Evolutionary conservation across 2,797 vertebrate species (phyloP).

Genomic region (Crenichthys baileyi): DNA sequence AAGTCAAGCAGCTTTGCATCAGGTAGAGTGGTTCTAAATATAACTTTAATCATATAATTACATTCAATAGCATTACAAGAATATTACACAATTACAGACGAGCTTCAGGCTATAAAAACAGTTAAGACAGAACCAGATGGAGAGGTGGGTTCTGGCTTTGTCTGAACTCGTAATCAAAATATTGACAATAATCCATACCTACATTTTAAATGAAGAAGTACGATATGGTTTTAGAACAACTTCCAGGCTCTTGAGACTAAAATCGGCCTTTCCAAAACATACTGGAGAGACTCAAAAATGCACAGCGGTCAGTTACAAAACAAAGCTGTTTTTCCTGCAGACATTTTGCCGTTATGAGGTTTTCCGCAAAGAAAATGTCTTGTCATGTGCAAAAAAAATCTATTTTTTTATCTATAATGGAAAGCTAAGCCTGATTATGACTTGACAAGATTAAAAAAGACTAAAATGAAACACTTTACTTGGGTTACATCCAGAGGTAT

Average conservation of each 20-base stretch:
- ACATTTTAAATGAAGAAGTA: slow-evolving; percentile 35
- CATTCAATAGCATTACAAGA: neutral
- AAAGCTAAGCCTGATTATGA: neutral
- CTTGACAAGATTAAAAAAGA: neutral
- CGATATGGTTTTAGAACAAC: slow-evolving; percentile 8
- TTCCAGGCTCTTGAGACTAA: slow-evolving; percentile 7
- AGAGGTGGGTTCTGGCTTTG: neutral
- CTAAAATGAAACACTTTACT: neutral
- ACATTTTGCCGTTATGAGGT: slow-evolving; percentile 16
- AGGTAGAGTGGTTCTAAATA: neutral
- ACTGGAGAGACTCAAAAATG: slow-evolving; percentile 29
- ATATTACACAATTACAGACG: neutral
- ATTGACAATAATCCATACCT: slow-evolving; percentile 21
- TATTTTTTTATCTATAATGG: neutral
- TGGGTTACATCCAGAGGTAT: neutral
- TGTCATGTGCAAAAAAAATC: neutral
- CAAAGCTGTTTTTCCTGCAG: slow-evolving; percentile 20
- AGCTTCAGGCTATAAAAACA: neutral
- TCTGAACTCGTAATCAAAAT: slow-evolving; percentile 1
- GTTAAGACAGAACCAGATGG: slow-evolving; percentile 8
- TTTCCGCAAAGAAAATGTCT: slow-evolving; percentile 8
- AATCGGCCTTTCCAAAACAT: slow-evolving; percentile 25
- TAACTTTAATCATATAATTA: neutral
- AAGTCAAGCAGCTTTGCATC: neutral
- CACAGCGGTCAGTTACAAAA: slow-evolving; percentile 35